Conservation (phyloP, 2,113 vertebrate species). For the Mionectes macconnelli region DNA sequence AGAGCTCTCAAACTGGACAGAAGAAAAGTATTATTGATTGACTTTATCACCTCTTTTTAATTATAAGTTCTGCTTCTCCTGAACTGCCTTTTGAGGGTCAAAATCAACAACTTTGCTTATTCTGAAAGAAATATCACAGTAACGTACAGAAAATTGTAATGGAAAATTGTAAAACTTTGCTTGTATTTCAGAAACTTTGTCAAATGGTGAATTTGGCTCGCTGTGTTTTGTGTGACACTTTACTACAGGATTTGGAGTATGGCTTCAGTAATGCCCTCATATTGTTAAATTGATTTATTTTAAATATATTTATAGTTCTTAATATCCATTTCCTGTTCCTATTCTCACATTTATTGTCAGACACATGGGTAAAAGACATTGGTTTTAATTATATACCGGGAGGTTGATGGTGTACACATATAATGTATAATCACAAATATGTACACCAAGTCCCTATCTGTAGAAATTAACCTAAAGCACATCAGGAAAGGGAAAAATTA, state of each 20-base stretch:
- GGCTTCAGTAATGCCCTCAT: not conserved
- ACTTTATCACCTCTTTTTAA: not conserved
- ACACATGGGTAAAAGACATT: not conserved
- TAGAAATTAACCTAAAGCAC: not conserved
- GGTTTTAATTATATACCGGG: not conserved
- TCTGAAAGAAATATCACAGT: not conserved
- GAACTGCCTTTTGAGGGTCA: not conserved
- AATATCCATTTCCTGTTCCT: not conserved
- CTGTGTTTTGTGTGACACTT: not conserved
- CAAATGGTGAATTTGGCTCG: not conserved
- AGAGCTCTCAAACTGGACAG: not conserved
- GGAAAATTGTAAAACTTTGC: not conserved
- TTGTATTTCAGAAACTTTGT: not conserved
- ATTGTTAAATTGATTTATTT: not conserved
- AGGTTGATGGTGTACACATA: not conserved
- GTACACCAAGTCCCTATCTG: not conserved
- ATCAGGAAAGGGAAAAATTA: not conserved
- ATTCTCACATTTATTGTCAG: not conserved
- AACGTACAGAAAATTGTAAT: not conserved
- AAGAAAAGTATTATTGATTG: not conserved
- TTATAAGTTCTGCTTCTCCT: not conserved
- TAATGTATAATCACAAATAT: not conserved
- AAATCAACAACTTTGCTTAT: not conserved
- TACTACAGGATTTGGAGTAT: not conserved
- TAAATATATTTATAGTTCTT: not conserved